These are phyloP conservation scores for Sparidentex hasta DNA, from an alignment of 2,797 vertebrate genomes.

Conservation along the genomic window DNA sequence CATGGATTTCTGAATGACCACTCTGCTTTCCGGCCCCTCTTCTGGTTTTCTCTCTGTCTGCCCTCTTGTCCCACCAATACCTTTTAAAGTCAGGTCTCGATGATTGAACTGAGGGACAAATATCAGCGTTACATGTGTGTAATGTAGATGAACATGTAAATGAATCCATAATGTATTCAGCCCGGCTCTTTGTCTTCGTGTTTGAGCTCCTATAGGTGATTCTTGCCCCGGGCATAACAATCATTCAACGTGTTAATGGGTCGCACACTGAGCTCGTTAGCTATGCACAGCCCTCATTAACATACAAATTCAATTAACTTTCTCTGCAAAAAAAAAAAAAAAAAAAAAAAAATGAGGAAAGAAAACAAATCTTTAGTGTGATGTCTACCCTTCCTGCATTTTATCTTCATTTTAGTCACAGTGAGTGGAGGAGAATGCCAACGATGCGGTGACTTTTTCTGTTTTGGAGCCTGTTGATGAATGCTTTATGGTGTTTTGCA, in stretches of 20 bases:
- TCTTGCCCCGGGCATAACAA: slow-evolving; percentile 84
- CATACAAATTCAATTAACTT: slow-evolving; percentile 90
- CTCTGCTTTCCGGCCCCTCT: background rate
- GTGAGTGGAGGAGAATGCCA: slow-evolving; percentile 55
- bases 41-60: background rate
- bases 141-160: slow-evolving; percentile 81
- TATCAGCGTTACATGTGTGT: slow-evolving; percentile 69
- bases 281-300: slow-evolving; percentile 86
- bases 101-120: slow-evolving; percentile 55
- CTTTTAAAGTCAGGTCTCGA: slow-evolving; percentile 13
- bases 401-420: slow-evolving; percentile 65
- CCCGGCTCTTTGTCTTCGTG: slow-evolving; percentile 81
- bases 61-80: slow-evolving; percentile 17
- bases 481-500: slow-evolving; percentile 59
- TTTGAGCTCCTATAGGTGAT: slow-evolving; percentile 86
- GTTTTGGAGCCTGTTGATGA: slow-evolving; percentile 56
- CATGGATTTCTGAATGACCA: slow-evolving; percentile 47
- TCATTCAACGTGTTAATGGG: slow-evolving; percentile 88
- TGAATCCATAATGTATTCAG: slow-evolving; percentile 83
- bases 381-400: slow-evolving; percentile 68
- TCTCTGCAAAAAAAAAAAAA: slow-evolving; percentile 62
- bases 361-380: slow-evolving; percentile 83
- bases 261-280: slow-evolving; percentile 86
- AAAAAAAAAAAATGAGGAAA: slow-evolving; percentile 59
- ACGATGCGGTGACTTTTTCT: slow-evolving; percentile 53